Evolutionary conservation across 2,113 vertebrate genomes (phyloP), one percentile per base, ranked within the genome.

Genomic region (Petroica traversi): DNA sequence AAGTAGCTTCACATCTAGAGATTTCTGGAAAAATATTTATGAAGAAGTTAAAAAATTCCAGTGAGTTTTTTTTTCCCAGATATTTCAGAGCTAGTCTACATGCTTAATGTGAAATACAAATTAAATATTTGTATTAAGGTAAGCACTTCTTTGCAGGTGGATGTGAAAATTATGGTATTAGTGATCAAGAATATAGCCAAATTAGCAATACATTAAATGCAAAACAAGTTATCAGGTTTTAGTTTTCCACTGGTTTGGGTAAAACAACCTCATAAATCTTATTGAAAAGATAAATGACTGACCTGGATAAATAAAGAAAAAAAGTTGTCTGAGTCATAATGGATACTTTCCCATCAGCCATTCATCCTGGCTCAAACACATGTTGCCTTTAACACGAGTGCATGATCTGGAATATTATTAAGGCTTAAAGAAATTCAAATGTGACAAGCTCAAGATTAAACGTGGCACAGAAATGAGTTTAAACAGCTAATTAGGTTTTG

Each of bases 361-460:
- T 97, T 96, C 96, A 96, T 97, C 96, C 92, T 86, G 81, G 85
- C 82, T 95, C 75, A 67, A 94, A 87, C 86, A 94, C 91, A 92
- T 86, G 94, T 95, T 97, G 92, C 88, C 87, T 97, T 96, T 93
- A 97, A 96, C 93, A 92, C 52, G 49, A 97, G 94, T 82, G 94
- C 97, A 91, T 97, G 97, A 95, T 97, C 97, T 88, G 96, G 94
- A 98, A 97, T 97, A 95, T 96, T 97, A 96, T 96, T 97, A 97
- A 95, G 88, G 88, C 80, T 97, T 97, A 95, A 97, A 94, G 84
- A 97, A 97, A 97, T 97, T 89, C 96, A 85, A 96, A 97, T 97
- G 91, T 97, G 96, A 95, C 95, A 97, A 93, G 92, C 86, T 92
- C 78, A 94, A 95, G 95, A 97, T 97, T 97, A 97, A 98, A 96